Percentiles rank a stretch among this genome's conserved stretches.
Conservation (phyloP, 1,140 invertebrate species). For the Drosophila quadrilineata region DNA sequence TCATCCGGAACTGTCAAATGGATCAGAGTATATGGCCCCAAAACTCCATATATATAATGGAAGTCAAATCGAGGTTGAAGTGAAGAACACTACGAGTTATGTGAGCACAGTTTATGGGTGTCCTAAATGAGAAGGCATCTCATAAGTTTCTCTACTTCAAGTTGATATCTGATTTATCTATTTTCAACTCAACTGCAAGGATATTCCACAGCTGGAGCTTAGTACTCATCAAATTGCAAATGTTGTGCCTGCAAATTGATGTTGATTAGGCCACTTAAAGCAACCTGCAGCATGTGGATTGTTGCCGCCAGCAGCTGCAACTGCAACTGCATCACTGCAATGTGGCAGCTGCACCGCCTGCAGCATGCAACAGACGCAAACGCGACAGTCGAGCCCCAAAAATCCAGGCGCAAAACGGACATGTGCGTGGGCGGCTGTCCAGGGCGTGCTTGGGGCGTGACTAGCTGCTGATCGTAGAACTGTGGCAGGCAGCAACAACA, state of each 20-base stretch:
- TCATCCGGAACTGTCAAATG: conserved; percentile 17
- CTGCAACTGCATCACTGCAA: not conserved
- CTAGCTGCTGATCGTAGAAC: too few species aligned
- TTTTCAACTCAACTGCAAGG: not conserved
- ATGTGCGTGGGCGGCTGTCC: too few species aligned
- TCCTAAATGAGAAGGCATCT: too few species aligned
- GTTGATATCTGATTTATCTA: too few species aligned
- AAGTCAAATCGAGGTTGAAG: too few species aligned
- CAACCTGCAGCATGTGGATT: not conserved
- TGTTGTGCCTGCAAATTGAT: not conserved
- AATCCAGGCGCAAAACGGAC: too few species aligned
- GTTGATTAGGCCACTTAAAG: conserved; percentile 6
- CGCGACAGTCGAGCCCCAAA: too few species aligned
- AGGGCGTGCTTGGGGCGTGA: too few species aligned
- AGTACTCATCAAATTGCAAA: conserved; percentile 6
- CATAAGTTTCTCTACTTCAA: too few species aligned
- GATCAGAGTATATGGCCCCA: not conserved
- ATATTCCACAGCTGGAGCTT: too few species aligned
- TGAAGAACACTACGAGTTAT: not conserved
- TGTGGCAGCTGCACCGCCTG: not conserved
- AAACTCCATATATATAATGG: not conserved
- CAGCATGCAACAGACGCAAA: not conserved
- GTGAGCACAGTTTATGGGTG: too few species aligned
- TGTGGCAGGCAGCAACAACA: not conserved
- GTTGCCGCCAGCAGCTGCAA: not conserved